Evolutionary conservation across 2,797 vertebrate genomes (phyloP), one percentile per base, ranked within the genome.

Genomic region (Perodicticus potto): DNA sequence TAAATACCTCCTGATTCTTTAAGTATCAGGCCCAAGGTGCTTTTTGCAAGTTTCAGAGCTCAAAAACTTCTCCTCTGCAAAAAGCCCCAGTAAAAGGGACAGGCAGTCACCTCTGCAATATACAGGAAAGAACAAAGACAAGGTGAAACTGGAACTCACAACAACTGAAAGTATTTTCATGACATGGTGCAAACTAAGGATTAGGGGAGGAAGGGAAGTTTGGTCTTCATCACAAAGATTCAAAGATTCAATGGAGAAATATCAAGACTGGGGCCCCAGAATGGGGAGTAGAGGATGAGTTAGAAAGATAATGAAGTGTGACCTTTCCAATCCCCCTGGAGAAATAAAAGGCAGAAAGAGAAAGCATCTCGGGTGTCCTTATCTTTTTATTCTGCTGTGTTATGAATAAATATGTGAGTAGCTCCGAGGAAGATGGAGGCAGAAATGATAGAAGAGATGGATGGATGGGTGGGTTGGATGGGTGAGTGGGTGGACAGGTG

Each of bases 41-140:
- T 98, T 97, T 98, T 98, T 98, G 92, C 97, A 98, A 97, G 92
- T 97, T 63, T 97, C 95, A 95, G 97, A 98, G 97, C 97, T 98
- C 97, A 98, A 95, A 96, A 91, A 97, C 72, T 92, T 57, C 91
- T 97, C 97, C 43, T 97, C 96, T 96, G 96, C 96, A 43, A 55
- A 59, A 17, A 1, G 97, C 97, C 96, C 93, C 94, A 96, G 93
- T 90, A 94, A 97, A 98, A 98, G 96, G 89, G 94, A 77, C 95
- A 97, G 92, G 89, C 92, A 95, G 94, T 97, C 98, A 95, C 97
- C 95, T 97, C 97, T 96, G 77, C 95, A 95, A 98, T 89, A 59
- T 78, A 23, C 80, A 89, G 95, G 96, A 86, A 95, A 97, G 97
- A 98, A 98, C 96, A 97, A 98, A 98, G 96, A 74, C 32, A 87